phyloP scores from a whole-genome alignment of 2,797 vertebrate species.

The Capromys pilorides region DNA sequence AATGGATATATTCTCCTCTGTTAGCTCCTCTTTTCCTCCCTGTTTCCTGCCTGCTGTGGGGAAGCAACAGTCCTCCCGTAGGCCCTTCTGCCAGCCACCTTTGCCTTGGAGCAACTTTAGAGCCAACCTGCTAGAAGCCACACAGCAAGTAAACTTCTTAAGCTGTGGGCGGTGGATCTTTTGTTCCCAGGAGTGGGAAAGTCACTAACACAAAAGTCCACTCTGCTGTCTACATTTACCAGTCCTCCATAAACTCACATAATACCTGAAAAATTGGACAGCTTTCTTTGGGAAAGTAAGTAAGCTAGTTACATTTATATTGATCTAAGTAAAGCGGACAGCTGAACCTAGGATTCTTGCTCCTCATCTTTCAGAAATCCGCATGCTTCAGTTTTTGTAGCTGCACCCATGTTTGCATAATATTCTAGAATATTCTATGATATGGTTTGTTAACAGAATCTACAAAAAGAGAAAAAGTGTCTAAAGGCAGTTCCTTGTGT shows the following conservation, averaged over 20 bases:
- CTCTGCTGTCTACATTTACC: not conserved
- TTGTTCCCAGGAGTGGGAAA: not conserved
- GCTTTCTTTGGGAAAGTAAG: not conserved
- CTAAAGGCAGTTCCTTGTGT: not conserved
- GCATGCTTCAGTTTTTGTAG: not conserved
- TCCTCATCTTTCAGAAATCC: not conserved
- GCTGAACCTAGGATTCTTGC: not conserved
- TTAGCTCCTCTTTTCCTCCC: not conserved
- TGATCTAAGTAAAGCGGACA: slow-evolving; percentile 41
- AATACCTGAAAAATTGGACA: not conserved
- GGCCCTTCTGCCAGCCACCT: not conserved
- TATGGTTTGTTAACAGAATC: not conserved
- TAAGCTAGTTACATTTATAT: not conserved
- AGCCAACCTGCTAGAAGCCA: not conserved
- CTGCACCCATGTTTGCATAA: not conserved
- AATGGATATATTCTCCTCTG: not conserved
- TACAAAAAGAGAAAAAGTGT: slow-evolving; percentile 35
- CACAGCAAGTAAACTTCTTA: not conserved
- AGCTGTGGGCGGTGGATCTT: not conserved
- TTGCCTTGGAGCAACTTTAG: not conserved
- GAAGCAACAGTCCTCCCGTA: not conserved
- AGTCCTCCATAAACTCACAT: not conserved
- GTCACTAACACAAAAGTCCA: not conserved
- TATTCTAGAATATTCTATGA: not conserved
- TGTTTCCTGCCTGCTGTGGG: not conserved